Percentiles rank a stretch among this genome's conserved stretches.
Evolutionary conservation across 1,140 invertebrate species (phyloP).

Genomic region (Spodoptera frugiperda): DNA sequence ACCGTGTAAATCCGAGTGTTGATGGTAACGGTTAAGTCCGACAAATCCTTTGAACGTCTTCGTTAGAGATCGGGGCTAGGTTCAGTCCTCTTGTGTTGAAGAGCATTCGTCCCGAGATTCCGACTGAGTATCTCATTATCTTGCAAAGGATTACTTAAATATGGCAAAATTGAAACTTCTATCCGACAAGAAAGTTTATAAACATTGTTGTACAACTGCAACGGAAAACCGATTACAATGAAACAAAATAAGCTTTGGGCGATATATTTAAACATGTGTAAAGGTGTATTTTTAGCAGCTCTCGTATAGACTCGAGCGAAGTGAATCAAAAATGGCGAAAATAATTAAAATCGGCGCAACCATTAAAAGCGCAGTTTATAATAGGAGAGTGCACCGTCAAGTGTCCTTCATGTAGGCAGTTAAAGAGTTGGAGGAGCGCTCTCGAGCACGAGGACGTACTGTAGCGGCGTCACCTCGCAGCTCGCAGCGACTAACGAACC

Average conservation of each 20-base stretch:
- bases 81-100: conserved; percentile 32
- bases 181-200: neutral
- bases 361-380: conserved; percentile 86
- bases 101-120: conserved; percentile 50
- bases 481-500: conserved; percentile 80
- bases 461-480: conserved; percentile 77
- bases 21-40: conserved; percentile 50
- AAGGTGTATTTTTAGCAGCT: conserved; percentile 10
- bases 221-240: neutral
- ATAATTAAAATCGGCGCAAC: conserved; percentile 84
- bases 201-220: neutral
- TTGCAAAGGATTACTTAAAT: conserved; percentile 39
- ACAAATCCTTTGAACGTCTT: conserved; percentile 65
- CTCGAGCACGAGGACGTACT: conserved; percentile 80
- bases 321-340: conserved; percentile 72
- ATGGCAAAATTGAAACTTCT: neutral
- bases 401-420: conserved; percentile 85
- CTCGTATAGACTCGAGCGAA: conserved; percentile 46
- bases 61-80: conserved; percentile 59
- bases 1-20: conserved; percentile 55
- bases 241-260: neutral
- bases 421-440: conserved; percentile 84
- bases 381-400: conserved; percentile 82
- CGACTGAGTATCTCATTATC: conserved; percentile 61
- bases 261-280: neutral